Conservation (phyloP, 2,797 vertebrate species). For the Hydrophis major region DNA sequence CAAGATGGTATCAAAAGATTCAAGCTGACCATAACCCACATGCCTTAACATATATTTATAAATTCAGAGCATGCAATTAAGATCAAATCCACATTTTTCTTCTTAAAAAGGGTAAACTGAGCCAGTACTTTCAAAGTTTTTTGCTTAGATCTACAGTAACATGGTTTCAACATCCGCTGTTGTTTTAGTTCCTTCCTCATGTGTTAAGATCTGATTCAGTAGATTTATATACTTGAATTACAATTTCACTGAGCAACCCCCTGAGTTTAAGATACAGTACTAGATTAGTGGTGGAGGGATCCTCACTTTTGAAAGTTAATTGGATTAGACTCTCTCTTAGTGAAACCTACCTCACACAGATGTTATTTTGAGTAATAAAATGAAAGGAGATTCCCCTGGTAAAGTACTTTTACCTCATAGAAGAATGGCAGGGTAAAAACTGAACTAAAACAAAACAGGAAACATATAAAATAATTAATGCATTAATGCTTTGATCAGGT, state of each 20-base stretch:
- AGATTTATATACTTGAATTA: background rate
- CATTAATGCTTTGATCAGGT: background rate
- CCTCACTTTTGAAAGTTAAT: background rate
- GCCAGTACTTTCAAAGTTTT: background rate
- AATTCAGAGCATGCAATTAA: background rate
- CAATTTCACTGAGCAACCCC: background rate
- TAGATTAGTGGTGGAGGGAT: background rate
- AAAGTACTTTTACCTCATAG: background rate
- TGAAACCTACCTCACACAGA: background rate
- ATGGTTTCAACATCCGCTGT: background rate
- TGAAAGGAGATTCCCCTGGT: background rate
- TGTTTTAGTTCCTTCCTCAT: background rate
- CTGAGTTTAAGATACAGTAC: background rate
- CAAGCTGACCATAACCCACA: background rate
- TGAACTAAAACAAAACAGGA: background rate
- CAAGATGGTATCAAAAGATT: background rate
- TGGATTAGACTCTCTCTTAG: background rate
- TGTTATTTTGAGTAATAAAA: background rate
- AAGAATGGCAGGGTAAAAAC: background rate
- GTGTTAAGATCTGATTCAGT: background rate
- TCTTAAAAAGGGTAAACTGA: background rate
- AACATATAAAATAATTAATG: background rate
- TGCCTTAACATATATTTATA: background rate
- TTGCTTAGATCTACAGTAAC: background rate
- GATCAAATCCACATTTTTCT: background rate